Evolutionary conservation across 2,113 vertebrate species (phyloP).

Genomic region (Siphamia tubifer): DNA sequence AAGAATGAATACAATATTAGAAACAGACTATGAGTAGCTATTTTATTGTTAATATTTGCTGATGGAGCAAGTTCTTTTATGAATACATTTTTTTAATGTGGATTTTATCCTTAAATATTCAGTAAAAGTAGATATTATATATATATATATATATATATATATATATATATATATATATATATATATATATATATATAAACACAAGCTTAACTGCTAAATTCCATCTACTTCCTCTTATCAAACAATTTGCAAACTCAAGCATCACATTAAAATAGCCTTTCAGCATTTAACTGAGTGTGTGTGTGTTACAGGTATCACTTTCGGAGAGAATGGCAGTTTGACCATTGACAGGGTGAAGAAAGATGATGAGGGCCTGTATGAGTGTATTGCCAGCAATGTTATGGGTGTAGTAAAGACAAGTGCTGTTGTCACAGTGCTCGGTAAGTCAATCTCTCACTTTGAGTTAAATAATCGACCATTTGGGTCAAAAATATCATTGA

Average conservation of each 20-base stretch:
- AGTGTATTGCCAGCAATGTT: constrained; percentile 84
- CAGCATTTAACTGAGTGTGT: background rate
- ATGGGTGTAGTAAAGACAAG: constrained; percentile 82
- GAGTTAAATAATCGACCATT: background rate
- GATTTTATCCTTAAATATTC: too few species aligned
- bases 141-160: too few species aligned
- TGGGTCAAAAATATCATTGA: too few species aligned
- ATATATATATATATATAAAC: too few species aligned
- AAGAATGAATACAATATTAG: too few species aligned
- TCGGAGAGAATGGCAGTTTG: constrained; percentile 79
- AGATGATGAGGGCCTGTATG: constrained; percentile 89
- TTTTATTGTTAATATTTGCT: too few species aligned
- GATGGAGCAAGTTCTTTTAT: too few species aligned
- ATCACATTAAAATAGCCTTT: background rate
- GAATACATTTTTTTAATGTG: background rate
- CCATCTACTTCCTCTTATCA: background rate
- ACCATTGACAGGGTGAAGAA: constrained; percentile 90
- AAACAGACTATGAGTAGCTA: too few species aligned
- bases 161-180: too few species aligned
- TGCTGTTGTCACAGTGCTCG: constrained; percentile 84
- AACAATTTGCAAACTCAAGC: background rate
- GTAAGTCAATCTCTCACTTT: constrained; percentile 69
- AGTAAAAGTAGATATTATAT: too few species aligned
- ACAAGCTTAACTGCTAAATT: background rate
- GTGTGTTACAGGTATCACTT: constrained; percentile 81